These are phyloP conservation scores for Sinohyriopsis cumingii DNA, from an alignment of 2,888 invertebrate species.

Conservation along the genomic window DNA sequence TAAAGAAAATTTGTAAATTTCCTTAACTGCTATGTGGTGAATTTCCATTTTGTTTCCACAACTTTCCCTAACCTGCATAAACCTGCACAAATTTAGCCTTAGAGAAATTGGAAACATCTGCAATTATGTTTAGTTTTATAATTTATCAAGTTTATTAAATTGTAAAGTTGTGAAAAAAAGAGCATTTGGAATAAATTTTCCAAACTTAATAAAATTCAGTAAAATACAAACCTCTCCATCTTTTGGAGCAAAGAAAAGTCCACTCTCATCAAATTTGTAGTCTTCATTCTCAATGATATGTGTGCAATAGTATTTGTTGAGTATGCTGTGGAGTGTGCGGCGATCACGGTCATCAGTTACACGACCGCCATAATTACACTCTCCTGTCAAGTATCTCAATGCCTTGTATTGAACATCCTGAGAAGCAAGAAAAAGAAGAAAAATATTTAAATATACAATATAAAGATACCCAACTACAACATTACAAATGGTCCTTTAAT, in stretches of 20 bases:
- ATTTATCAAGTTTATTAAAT: no score
- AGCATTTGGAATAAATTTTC: background rate
- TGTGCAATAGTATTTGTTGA: constrained; percentile 71
- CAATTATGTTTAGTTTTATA: no score
- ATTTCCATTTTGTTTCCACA: no score
- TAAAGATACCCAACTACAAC: no score
- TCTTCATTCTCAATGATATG: constrained; percentile 63
- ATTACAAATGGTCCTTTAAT: no score
- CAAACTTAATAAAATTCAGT: background rate
- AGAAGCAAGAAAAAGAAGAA: constrained; percentile 8
- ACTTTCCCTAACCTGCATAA: no score
- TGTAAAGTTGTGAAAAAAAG: no score
- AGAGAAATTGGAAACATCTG: no score
- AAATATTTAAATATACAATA: constrained; percentile 28
- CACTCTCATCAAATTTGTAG: constrained; percentile 71
- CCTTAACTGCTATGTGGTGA: no score
- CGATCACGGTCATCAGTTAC: constrained; percentile 75
- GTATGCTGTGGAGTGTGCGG: constrained; percentile 72
- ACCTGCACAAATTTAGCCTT: no score
- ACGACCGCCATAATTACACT: constrained; percentile 75
- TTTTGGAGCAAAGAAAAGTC: constrained; percentile 68
- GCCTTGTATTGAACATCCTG: constrained; percentile 73
- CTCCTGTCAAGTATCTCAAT: constrained; percentile 73
- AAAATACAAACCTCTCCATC: constrained; percentile 67
- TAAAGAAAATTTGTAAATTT: no score